Conservation (phyloP, 1,140 invertebrate genomes). For the Formica selysi region DNA sequence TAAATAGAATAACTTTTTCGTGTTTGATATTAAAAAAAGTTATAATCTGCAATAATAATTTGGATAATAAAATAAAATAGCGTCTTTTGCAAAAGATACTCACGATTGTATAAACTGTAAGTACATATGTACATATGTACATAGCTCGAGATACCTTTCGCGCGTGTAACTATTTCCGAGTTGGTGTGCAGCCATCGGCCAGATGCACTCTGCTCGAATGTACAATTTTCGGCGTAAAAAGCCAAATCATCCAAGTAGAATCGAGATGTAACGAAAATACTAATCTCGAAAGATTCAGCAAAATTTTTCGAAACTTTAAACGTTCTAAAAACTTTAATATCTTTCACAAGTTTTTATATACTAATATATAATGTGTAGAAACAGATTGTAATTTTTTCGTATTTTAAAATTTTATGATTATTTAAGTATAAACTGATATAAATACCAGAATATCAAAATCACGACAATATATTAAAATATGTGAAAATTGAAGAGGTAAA, state of each 20-base stretch:
- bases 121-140: neutral
- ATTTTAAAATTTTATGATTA: neutral
- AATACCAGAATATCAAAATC: neutral
- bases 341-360: neutral
- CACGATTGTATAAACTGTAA: slow-evolving; percentile 10
- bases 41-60: neutral
- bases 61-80: neutral
- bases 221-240: slow-evolving; percentile 16
- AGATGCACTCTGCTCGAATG: slow-evolving; percentile 43
- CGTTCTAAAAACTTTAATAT: neutral
- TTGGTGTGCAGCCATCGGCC: slow-evolving; percentile 1
- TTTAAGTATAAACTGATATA: neutral
- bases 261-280: neutral
- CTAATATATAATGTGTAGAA: neutral
- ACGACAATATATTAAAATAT: neutral
- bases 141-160: slow-evolving; percentile 24
- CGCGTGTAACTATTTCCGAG: slow-evolving; percentile 13
- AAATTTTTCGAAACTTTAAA: neutral
- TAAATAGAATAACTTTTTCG: neutral
- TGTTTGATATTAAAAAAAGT: no score
- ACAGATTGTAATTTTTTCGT: neutral
- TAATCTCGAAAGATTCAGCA: neutral
- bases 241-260: slow-evolving; percentile 9
- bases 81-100: neutral
- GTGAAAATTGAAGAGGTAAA: neutral